These are phyloP conservation scores for Rhynchonema sp. DNA, from an alignment of 2,888 invertebrate species.

Conservation along the genomic window DNA sequence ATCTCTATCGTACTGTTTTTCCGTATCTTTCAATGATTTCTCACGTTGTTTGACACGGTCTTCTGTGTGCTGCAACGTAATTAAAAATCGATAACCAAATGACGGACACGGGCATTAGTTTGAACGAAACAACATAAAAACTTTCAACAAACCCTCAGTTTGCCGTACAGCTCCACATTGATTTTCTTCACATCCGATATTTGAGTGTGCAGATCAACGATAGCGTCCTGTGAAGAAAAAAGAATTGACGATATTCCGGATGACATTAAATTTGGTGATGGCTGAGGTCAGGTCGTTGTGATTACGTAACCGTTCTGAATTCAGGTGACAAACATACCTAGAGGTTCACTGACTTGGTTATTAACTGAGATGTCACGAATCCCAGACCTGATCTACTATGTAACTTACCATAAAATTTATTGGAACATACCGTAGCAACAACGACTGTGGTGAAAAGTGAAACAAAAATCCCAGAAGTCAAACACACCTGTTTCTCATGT, in stretches of 20 bases:
- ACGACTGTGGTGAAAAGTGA: too few relatives aligned
- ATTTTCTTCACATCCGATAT: conserved; percentile 88
- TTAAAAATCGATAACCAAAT: neutral
- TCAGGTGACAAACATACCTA: too few relatives aligned
- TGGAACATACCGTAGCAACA: too few relatives aligned
- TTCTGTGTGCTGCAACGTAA: neutral
- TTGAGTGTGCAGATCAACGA: conserved; percentile 69
- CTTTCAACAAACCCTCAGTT: conserved; percentile 57
- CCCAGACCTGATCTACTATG: too few relatives aligned
- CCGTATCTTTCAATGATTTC: neutral
- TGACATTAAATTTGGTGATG: too few relatives aligned
- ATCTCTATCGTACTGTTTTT: neutral
- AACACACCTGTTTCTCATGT: conserved; percentile 93
- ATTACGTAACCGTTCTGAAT: too few relatives aligned
- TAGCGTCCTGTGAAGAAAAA: conserved; percentile 45
- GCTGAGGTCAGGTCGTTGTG: too few relatives aligned
- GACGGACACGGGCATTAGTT: neutral
- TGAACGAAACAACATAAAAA: neutral
- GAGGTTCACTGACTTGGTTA: too few relatives aligned
- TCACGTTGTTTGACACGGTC: neutral
- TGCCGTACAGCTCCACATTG: conserved; percentile 92
- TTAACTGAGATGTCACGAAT: too few relatives aligned
- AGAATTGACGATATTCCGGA: too few relatives aligned
- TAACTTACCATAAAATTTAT: too few relatives aligned
- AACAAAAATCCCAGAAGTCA: too few relatives aligned